A percentile compares a stretch with the other conserved stretches of the same genome.
These are phyloP conservation scores for Ctena decussata DNA, from an alignment of 2,888 invertebrate genomes.

Conservation along the genomic window DNA sequence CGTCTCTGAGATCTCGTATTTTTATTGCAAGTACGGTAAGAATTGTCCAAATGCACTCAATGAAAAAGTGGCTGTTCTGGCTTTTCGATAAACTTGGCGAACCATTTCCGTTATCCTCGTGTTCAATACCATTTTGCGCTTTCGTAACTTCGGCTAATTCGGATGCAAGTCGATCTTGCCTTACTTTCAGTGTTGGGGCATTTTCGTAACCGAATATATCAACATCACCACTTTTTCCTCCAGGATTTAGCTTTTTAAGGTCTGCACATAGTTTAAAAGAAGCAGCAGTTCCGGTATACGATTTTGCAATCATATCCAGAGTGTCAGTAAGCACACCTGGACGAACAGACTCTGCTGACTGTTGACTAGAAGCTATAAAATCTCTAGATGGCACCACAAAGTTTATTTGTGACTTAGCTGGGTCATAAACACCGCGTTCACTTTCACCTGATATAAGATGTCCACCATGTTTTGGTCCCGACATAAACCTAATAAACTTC, in stretches of 20 bases:
- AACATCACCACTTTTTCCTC: neutral
- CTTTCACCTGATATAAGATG: neutral
- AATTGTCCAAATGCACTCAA: neutral
- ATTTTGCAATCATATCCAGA: neutral
- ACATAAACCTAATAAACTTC: slow-evolving; percentile 30
- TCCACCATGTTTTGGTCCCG: slow-evolving; percentile 8
- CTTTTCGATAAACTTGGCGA: neutral
- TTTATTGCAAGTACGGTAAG: too few relatives aligned
- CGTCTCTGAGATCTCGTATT: neutral
- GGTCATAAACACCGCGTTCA: neutral
- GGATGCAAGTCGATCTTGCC: neutral
- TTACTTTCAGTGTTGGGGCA: neutral
- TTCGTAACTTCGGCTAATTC: neutral
- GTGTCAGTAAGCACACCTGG: neutral
- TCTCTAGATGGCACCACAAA: neutral
- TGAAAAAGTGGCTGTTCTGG: neutral
- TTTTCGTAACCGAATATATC: neutral
- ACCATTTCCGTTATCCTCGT: neutral
- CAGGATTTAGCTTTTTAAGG: neutral
- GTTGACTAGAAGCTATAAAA: neutral
- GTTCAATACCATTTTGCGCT: neutral
- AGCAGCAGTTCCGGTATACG: neutral
- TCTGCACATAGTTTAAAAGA: neutral
- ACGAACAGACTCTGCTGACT: neutral
- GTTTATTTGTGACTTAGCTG: neutral